Evolutionary conservation across 2,797 vertebrate genomes (phyloP).

Genomic region (Emydoidea blandingii): DNA sequence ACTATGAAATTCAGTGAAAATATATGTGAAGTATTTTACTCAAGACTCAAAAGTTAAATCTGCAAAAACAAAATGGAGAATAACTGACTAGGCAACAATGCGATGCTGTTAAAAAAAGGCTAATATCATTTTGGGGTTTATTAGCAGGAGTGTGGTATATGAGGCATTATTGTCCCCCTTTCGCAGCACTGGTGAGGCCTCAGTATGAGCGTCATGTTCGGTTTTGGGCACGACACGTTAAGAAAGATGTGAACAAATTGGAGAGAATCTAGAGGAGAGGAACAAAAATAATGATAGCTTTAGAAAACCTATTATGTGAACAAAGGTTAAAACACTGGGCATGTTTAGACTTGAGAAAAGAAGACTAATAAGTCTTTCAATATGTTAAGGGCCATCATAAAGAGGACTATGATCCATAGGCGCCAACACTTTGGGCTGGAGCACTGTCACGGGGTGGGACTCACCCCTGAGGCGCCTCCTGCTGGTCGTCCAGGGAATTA

Average conservation of each 20-base stretch:
- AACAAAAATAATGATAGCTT: background rate
- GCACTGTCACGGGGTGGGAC: too few relatives aligned
- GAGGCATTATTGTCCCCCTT: background rate
- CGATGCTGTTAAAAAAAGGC: background rate
- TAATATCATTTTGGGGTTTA: background rate
- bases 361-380: background rate
- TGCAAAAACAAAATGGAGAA: background rate
- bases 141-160: background rate
- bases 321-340: background rate
- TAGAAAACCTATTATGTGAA: background rate
- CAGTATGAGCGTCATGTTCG: background rate
- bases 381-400: background rate
- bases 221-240: background rate
- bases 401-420: background rate
- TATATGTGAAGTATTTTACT: background rate
- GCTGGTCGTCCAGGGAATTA: too few relatives aligned
- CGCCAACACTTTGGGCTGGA: too few relatives aligned
- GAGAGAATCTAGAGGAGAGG: background rate
- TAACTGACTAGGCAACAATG: background rate
- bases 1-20: background rate
- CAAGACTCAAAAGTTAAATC: background rate
- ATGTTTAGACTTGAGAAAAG: background rate
- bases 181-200: background rate
- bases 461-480: too few relatives aligned
- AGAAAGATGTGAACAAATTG: background rate